These are phyloP conservation scores for Fabriciana adippe DNA, from an alignment of 2,888 invertebrate species.

Conservation along the genomic window DNA sequence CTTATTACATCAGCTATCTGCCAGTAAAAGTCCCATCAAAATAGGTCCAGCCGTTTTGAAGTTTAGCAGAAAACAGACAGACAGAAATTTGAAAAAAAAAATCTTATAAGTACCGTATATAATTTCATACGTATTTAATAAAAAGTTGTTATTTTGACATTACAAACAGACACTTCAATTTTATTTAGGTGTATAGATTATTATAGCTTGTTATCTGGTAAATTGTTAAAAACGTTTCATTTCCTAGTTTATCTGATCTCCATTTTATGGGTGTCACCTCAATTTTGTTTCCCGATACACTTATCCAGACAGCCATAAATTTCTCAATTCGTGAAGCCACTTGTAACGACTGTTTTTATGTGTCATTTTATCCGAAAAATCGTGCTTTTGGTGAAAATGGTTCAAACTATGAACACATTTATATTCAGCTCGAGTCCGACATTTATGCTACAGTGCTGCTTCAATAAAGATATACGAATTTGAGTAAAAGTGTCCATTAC, in stretches of 20 bases:
- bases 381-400: conserved; percentile 16
- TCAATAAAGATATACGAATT: conserved; percentile 24
- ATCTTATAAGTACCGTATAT: too few relatives aligned
- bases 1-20: too few relatives aligned
- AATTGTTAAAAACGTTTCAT: background rate
- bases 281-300: conserved; percentile 12
- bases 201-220: background rate
- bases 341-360: conserved; percentile 21
- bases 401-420: conserved; percentile 23
- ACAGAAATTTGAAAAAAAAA: too few relatives aligned
- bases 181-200: too few relatives aligned
- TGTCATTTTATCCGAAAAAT: conserved; percentile 12
- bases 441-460: conserved; percentile 21
- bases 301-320: conserved; percentile 11
- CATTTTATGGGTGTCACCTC: conserved; percentile 9
- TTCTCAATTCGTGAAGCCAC: conserved; percentile 15
- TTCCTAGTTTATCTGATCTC: conserved; percentile 1
- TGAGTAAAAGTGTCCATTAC: conserved; percentile 7
- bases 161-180: too few relatives aligned
- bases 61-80: too few relatives aligned
- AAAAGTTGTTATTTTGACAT: too few relatives aligned
- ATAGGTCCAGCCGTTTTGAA: too few relatives aligned
- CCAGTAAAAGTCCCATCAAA: too few relatives aligned
- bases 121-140: too few relatives aligned
- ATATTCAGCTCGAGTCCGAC: conserved; percentile 27